Evolutionary conservation across 2,113 vertebrate species (phyloP).

Genomic region (Chroicocephalus ridibundus): DNA sequence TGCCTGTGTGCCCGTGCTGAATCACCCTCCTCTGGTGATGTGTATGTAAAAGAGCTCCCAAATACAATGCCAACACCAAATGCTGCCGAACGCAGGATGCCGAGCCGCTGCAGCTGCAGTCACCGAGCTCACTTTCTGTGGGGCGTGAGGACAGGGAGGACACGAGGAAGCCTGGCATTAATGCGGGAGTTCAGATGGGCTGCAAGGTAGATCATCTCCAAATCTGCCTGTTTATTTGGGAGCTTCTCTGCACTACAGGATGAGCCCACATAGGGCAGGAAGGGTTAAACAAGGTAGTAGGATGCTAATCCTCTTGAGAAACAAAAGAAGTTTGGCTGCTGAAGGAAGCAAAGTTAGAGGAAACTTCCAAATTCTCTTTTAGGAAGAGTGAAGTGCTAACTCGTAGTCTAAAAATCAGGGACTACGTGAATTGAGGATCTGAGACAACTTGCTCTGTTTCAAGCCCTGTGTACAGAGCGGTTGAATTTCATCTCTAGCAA

Average conservation of each 20-base stretch:
- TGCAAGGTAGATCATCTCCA: background rate
- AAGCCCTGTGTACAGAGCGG: background rate
- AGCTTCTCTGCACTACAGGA: fast-evolving
- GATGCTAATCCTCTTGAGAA: background rate
- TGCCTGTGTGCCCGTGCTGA: background rate
- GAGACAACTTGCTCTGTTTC: background rate
- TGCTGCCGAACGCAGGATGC: background rate
- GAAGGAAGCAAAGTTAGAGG: background rate
- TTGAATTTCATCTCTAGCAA: background rate
- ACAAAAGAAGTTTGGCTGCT: background rate
- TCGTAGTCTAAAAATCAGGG: background rate
- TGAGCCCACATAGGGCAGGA: background rate
- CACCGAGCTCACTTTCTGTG: background rate
- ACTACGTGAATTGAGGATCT: background rate
- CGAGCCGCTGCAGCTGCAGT: background rate
- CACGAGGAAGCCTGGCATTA: background rate
- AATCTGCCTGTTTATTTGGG: fast-evolving
- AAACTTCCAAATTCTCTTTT: background rate
- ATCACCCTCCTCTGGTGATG: background rate
- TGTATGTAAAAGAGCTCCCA: background rate
- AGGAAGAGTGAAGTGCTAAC: background rate
- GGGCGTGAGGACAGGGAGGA: background rate
- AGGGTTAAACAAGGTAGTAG: background rate
- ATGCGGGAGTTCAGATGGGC: background rate
- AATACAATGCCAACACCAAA: background rate